phyloP scores from a whole-genome alignment of 2,113 vertebrate species.

The Mus pahari region DNA sequence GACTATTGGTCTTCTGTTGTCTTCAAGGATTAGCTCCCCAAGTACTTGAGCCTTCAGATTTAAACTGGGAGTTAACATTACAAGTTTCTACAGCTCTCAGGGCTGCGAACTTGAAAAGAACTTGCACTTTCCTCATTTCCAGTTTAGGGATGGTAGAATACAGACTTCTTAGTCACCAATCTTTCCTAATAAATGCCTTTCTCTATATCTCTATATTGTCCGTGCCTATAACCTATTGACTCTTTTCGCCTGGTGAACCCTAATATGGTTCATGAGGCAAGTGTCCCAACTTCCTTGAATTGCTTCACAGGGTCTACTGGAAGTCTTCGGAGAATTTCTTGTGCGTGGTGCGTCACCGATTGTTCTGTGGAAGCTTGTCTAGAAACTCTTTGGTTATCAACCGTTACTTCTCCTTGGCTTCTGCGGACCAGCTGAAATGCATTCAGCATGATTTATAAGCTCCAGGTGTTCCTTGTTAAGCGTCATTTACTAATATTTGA shows the following conservation, averaged over 20 bases:
- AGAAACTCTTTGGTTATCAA: not conserved
- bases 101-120: not conserved
- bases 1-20: not conserved
- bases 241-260: not conserved
- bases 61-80: not conserved
- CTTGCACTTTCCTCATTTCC: not conserved
- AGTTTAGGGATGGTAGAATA: not conserved
- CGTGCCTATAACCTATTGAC: not conserved
- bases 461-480: not conserved
- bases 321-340: not conserved
- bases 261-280: not conserved
- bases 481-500: not conserved
- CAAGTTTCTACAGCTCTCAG: not conserved
- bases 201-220: not conserved
- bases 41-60: not conserved
- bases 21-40: not conserved
- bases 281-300: not conserved
- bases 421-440: not conserved
- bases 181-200: not conserved
- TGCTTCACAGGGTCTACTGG: not conserved
- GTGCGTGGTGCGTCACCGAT: not conserved
- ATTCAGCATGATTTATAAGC: constrained; percentile 19
- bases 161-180: not conserved
- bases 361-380: not conserved
- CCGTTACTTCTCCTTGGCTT: not conserved